These are phyloP conservation scores for Allacma fusca DNA, from an alignment of 2,888 invertebrate genomes.

Conservation along the genomic window DNA sequence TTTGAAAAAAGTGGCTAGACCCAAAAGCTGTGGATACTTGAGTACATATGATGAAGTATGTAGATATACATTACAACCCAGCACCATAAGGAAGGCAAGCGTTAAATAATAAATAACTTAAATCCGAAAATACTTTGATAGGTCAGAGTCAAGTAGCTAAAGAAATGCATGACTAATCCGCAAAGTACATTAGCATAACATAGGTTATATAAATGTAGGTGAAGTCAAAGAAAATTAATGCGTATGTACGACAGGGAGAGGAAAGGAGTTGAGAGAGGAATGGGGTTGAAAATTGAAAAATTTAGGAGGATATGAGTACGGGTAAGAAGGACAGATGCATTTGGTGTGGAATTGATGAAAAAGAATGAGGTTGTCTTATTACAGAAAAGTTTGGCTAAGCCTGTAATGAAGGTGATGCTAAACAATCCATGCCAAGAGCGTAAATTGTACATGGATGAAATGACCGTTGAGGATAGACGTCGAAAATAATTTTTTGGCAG, in stretches of 20 bases:
- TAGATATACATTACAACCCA: too few relatives aligned
- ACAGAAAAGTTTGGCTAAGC: constrained; percentile 22
- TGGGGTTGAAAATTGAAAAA: background rate
- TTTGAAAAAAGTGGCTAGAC: too few relatives aligned
- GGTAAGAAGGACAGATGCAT: constrained; percentile 17
- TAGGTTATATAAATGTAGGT: too few relatives aligned
- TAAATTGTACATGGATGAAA: constrained; percentile 42
- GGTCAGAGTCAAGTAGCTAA: background rate
- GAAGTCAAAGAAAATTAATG: too few relatives aligned
- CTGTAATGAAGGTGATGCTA: constrained; percentile 38
- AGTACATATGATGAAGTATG: too few relatives aligned
- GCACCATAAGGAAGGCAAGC: too few relatives aligned
- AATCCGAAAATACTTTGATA: too few relatives aligned
- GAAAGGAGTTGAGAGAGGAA: too few relatives aligned
- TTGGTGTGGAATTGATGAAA: constrained; percentile 21
- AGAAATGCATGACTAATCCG: background rate
- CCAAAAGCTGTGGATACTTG: too few relatives aligned
- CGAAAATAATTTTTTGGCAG: constrained; percentile 28
- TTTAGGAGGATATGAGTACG: background rate
- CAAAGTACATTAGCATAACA: too few relatives aligned
- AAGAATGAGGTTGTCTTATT: constrained; percentile 39
- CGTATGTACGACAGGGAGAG: too few relatives aligned
- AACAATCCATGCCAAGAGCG: constrained; percentile 39
- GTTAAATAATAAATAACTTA: too few relatives aligned
- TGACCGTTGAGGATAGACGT: constrained; percentile 39